A percentile compares a stretch with the other conserved stretches of the same genome.
Evolutionary conservation across 2,888 invertebrate species (phyloP).

Genomic region (Glaucopsyche alexis): DNA sequence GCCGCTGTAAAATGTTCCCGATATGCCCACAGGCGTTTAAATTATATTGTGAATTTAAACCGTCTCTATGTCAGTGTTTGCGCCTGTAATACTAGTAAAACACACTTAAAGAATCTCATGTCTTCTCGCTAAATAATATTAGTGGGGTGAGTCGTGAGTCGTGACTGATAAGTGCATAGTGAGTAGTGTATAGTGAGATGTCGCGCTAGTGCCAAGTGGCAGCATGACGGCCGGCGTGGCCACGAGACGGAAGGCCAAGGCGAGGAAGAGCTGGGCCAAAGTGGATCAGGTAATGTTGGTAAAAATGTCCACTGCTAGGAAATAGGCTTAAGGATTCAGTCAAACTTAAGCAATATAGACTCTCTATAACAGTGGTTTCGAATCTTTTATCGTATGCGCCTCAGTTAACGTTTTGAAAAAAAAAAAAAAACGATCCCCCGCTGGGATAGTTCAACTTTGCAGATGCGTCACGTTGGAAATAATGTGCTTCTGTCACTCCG

Average conservation of each 20-base stretch:
- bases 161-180: conserved; percentile 31
- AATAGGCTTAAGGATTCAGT: conserved; percentile 35
- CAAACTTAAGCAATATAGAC: not conserved
- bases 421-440: too few species aligned
- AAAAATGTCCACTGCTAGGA: conserved; percentile 42
- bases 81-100: too few species aligned
- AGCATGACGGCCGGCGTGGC: conserved; percentile 72
- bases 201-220: conserved; percentile 37
- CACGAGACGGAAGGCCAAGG: conserved; percentile 60
- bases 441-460: too few species aligned
- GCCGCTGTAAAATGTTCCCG: too few species aligned
- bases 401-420: too few species aligned
- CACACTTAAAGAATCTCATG: not conserved
- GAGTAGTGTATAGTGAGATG: conserved; percentile 33
- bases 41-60: too few species aligned
- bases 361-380: too few species aligned
- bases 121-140: conserved; percentile 21
- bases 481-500: too few species aligned
- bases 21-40: too few species aligned
- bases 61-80: too few species aligned
- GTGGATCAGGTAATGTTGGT: conserved; percentile 56
- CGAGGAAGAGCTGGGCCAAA: conserved; percentile 66
- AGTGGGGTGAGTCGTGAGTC: conserved; percentile 1
- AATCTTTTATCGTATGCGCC: too few species aligned
- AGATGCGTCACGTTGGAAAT: too few species aligned